Base-by-base conservation (phyloP, 1,140 invertebrate genomes). In the Drosophila oshimai region DNA sequence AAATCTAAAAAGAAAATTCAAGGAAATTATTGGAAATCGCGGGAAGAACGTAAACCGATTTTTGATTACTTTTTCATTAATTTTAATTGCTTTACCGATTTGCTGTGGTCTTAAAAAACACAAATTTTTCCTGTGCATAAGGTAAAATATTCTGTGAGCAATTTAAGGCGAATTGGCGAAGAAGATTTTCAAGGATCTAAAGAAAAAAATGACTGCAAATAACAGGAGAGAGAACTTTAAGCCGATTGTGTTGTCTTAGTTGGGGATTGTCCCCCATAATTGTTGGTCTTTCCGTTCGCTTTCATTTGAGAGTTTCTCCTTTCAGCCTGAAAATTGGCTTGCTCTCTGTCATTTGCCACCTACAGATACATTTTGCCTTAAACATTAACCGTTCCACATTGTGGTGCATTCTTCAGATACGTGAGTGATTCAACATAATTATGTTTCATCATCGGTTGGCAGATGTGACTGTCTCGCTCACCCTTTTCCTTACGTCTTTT, bases 351-450 rank as follows among this genome's bases (percentile, higher is more conserved):
- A 12, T 41, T 36, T 50, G 44, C 54, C 45, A 72, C 67, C 39
- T 58, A 70, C 42, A 31, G 42, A 49, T 20, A 36, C 31, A 51
- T 10, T 39, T 13, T 44, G 6, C 34, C 49, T 50, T 69, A 33
- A 62, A 42, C 49, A 57, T 65, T 73, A 55, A 45, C 18, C 53
- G 31, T 53, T 37, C 37, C 46, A 34, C 47, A 28, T 60, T n/a
- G 74, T 62, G n/a, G n/a, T n/a, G n/a, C n/a, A 87, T 86, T 81
- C 81, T 86, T 76, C 58, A 49, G 51, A 67, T 80, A 76, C 76
- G 72, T 81, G 76, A 87, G 73, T 86, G 76, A 81, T 81, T 77
- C 68, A 81, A 74, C 72, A 81, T 87, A 81, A 86, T 87, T 87
- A 87, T 87, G 81, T 81, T 87, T 78, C 64, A 74, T 39, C 57